phyloP scores from a whole-genome alignment of 2,113 vertebrate species.

The Corythaeola cristata region DNA sequence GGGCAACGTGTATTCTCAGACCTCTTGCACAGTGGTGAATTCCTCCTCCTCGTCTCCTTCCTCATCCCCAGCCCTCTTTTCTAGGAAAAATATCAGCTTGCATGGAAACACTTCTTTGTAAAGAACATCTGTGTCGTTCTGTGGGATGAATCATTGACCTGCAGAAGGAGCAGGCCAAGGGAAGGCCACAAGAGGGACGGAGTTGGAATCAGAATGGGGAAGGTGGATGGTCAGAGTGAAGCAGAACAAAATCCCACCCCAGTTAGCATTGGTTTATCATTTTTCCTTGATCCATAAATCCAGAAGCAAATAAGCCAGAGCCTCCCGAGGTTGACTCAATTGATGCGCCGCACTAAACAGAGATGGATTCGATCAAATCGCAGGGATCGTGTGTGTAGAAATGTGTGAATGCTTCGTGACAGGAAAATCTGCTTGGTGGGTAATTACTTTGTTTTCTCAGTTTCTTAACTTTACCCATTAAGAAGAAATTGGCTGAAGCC shows the following conservation, averaged over 20 bases:
- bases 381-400: background rate
- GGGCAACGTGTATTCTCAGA: background rate
- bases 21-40: background rate
- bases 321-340: background rate
- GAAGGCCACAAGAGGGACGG: background rate
- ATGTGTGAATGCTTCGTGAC: background rate
- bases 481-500: conserved; percentile 1
- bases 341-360: background rate
- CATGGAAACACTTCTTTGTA: background rate
- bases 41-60: background rate
- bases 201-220: background rate
- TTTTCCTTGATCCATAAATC: background rate
- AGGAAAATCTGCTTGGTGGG: background rate
- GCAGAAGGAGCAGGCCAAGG: background rate
- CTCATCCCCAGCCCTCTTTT: background rate
- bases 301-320: conserved; percentile 5
- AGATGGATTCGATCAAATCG: background rate
- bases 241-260: conserved; percentile 4
- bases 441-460: conserved; percentile 12
- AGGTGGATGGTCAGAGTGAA: conserved; percentile 1
- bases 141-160: conserved; percentile 48
- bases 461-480: background rate
- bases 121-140: conserved; percentile 44
- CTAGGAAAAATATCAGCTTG: background rate
- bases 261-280: background rate